Percentiles rank a stretch among this genome's conserved stretches.
phyloP scores from a whole-genome alignment of 2,888 invertebrate genomes.

The Mechanitis mazaeus region DNA sequence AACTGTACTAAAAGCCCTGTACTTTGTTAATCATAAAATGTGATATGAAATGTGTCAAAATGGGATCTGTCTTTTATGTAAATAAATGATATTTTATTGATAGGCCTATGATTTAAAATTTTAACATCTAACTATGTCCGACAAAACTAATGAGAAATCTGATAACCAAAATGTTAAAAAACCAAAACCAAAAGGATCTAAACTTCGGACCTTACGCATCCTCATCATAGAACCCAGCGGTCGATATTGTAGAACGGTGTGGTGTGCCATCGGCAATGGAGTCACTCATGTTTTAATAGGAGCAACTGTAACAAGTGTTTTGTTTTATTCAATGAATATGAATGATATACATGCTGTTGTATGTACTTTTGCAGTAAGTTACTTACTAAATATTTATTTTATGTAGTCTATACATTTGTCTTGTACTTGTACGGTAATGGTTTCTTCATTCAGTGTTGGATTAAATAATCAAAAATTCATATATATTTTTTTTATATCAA shows the following conservation, averaged over 20 bases:
- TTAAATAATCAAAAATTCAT: no score
- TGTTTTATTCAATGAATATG: conserved; percentile 34
- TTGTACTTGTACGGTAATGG: no score
- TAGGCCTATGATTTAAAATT: no score
- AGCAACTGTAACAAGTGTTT: conserved; percentile 37
- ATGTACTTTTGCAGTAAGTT: conserved; percentile 40
- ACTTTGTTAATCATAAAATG: no score
- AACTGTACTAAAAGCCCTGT: no score
- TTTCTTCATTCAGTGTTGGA: no score
- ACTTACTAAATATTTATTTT: no score
- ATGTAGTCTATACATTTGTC: no score
- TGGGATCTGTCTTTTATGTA: no score
- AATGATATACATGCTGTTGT: conserved; percentile 37
- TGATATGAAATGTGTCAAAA: no score
- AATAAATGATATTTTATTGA: no score
- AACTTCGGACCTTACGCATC: conserved; percentile 33
- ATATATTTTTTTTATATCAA: no score
- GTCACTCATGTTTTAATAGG: conserved; percentile 40
- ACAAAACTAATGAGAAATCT: conserved; percentile 2
- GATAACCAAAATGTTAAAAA: conserved; percentile 12
- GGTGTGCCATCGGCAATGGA: conserved; percentile 38
- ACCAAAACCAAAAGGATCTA: conserved; percentile 8
- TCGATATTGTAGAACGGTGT: conserved; percentile 39
- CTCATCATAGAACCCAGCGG: conserved; percentile 37
- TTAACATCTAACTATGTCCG: not conserved